These are phyloP conservation scores for Zeugodacus cucurbitae DNA, from an alignment of 1,140 invertebrate genomes.

Conservation along the genomic window DNA sequence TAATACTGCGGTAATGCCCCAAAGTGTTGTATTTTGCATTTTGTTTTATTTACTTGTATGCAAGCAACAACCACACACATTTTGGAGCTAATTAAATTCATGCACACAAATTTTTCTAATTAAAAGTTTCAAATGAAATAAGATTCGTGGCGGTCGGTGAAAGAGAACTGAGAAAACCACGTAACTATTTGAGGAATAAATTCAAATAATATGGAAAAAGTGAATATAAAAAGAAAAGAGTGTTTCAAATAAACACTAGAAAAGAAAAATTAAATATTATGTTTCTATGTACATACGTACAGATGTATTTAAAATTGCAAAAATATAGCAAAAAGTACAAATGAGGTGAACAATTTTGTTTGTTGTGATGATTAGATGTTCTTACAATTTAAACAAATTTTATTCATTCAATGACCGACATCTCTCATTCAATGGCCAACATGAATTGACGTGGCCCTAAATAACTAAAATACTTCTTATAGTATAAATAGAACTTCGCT, in stretches of 20 bases:
- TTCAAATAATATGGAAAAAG: not conserved
- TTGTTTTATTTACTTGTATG: not conserved
- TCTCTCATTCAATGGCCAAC: too few relatives aligned
- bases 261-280: not conserved
- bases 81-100: slow-evolving; percentile 44
- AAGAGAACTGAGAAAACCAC: not conserved
- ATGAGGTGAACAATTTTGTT: not conserved
- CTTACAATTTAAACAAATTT: too few relatives aligned
- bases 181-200: not conserved
- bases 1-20: slow-evolving; percentile 1
- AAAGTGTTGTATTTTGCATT: not conserved
- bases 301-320: not conserved
- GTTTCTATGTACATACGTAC: not conserved
- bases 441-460: too few relatives aligned
- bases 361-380: too few relatives aligned
- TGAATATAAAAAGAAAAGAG: not conserved
- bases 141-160: slow-evolving; percentile 12
- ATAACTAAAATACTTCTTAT: too few relatives aligned
- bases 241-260: not conserved
- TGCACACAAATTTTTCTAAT: slow-evolving; percentile 41
- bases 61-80: not conserved
- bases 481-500: too few relatives aligned
- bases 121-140: slow-evolving; percentile 39
- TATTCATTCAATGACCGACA: too few relatives aligned
- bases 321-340: not conserved